phyloP scores from a whole-genome alignment of 2,797 vertebrate genomes.

The Cyprinella venusta region DNA sequence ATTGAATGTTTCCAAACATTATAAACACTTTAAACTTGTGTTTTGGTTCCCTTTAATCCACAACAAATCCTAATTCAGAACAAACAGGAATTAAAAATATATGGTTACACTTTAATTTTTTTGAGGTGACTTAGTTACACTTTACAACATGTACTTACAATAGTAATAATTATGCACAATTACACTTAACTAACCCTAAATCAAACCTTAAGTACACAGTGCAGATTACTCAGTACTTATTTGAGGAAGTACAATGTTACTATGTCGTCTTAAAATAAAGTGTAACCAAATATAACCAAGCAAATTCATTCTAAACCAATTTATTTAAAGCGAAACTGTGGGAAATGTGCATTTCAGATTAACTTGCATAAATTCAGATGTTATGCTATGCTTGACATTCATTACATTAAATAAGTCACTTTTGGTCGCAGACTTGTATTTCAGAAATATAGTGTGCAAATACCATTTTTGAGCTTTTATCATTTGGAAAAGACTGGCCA shows the following conservation, averaged over 20 bases:
- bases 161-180: no score
- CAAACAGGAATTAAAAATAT: background rate
- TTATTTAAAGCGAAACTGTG: background rate
- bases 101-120: no score
- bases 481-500: background rate
- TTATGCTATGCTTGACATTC: background rate
- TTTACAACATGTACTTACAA: no score
- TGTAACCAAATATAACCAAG: background rate
- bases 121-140: no score
- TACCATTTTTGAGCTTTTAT: background rate
- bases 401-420: background rate
- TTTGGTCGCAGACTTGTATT: no score
- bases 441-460: background rate
- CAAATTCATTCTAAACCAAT: background rate
- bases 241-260: no score
- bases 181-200: no score
- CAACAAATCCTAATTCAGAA: background rate
- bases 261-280: no score
- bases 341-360: background rate
- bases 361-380: background rate
- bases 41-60: background rate
- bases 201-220: no score
- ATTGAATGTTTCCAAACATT: background rate
- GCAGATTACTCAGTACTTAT: no score
- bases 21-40: background rate